Base-by-base conservation (phyloP, 2,797 vertebrate species). In the Poecilia wingei region DNA sequence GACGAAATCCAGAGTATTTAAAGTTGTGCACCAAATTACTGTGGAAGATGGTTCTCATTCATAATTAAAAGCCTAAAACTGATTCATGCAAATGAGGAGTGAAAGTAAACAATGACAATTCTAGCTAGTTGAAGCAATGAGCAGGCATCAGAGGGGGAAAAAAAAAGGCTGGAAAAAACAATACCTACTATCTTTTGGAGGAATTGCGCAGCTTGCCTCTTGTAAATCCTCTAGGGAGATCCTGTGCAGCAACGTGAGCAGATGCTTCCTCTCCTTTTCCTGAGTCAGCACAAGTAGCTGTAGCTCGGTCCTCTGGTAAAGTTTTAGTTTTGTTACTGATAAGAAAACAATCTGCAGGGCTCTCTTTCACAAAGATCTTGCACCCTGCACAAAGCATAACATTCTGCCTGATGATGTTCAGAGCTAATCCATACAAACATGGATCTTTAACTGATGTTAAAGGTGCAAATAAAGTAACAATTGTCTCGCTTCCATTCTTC, bases 241-340 rank as follows among this genome's bases (percentile, higher is more conserved):
- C 22, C 80, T 85, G 4, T 89, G 87, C 28, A 95, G 71, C 77
- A 95, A 73, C 64, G 83, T 87, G 47, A 95, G 77, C 72, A 96
- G 90, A n/a, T 80, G 90, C 78, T 88, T 90, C 72, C 93, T 94
- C 87, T 96, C 95, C 87, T 92, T 85, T 79, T 96, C 94, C 86
- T 96, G 95, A 91, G 82, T 93, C 85, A 93, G 85, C 85, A 96
- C 90, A 81, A 96, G 75, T 82, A 84, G 71, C 88, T 95, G 94
- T 82, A 96, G 88, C 79, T 93, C 72, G 2, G 91, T 83, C 89
- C 94, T 91, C 79, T 85, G 79, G 64, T 82, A 87, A 78, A 72
- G 53, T 20, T 71, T 7, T 76, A 51, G 12, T 73, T 82, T 79
- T 76, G 28, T 64, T 76, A 72, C 74, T 81, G 46, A 45, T 72